A percentile compares a stretch with the other conserved stretches of the same genome.
phyloP scores from a whole-genome alignment of 2,797 vertebrate genomes.

The Darevskia mixta region DNA sequence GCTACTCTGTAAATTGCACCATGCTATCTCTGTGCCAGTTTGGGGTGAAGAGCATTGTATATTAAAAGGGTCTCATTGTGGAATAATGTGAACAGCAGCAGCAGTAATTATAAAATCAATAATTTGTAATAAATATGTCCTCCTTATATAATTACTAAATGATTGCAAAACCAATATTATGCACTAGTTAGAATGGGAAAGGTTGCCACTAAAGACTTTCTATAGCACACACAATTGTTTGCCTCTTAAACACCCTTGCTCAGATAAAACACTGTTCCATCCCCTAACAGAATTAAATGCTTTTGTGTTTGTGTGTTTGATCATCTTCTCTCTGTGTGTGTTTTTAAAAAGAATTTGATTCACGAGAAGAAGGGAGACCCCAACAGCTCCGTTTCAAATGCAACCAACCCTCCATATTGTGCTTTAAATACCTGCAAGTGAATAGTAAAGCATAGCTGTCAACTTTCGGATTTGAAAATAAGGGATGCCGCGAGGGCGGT shows the following conservation, averaged over 20 bases:
- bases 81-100: constrained; percentile 84
- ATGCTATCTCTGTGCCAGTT: constrained; percentile 74
- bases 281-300: constrained; percentile 71
- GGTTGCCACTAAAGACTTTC: constrained; percentile 79
- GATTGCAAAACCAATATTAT: constrained; percentile 92
- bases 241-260: constrained; percentile 77
- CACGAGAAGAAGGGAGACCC: neutral
- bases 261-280: constrained; percentile 77
- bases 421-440: constrained; percentile 26
- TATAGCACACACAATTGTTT: constrained; percentile 77
- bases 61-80: constrained; percentile 87
- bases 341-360: constrained; percentile 68
- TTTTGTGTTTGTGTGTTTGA: neutral
- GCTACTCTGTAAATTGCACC: constrained; percentile 78
- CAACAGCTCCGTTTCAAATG: constrained; percentile 67
- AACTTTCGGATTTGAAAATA: too few species aligned
- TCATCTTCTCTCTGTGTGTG: constrained; percentile 60
- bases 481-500: too few species aligned
- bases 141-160: constrained; percentile 94
- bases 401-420: constrained; percentile 36
- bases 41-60: constrained; percentile 78
- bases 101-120: constrained; percentile 93
- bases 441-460: too few species aligned
- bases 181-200: constrained; percentile 78
- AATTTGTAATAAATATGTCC: constrained; percentile 94